Base-by-base conservation (phyloP, 2,113 vertebrate genomes). In the Papio anubis region DNA sequence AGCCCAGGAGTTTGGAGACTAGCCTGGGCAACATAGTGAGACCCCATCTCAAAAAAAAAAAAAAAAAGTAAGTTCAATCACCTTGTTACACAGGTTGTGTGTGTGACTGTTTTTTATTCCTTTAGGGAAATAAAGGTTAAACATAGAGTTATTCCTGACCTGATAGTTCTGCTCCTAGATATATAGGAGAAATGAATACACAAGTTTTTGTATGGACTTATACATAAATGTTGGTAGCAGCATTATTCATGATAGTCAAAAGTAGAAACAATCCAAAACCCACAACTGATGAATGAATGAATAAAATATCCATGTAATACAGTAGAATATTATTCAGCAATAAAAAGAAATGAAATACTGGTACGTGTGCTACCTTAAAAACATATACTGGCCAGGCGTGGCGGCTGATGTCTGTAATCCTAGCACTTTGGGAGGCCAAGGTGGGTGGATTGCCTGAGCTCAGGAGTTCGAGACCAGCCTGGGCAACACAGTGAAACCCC, bases 341-440 rank as follows among this genome's bases (percentile, higher is more conserved):
- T 88, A 80, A 94, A 70, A 82, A 87, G 30, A 92, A 80, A 81
- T 50, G 64, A 92, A 92, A 2, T 88, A 84, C 61, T 78, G 25
- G 45, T 38, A 83, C 4, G 30, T 70, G 21, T 70, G 21, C 16
- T 88, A 59, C 40, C 66, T 94, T 88, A n/a, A 83, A 88, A 89
- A 92, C 16, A 43, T 50, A 64, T 64, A 27, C 27, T 30, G 23
- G 27, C 25, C 27, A 64, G 52, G 17, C 18, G 17, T 55, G 18
- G 17, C 1, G 17, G 17, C 17, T 55, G 52, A 55, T 55, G 52
- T 6, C 52, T 55, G 17, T 18, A 55, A 55, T 55, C 52, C 52
- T 55, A 20, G 52, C 17, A 18, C 52, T 55, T 55, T 55, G 52
- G 52, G 52, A 55, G 52, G 52, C 52, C 6, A 55, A 20, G 17